A percentile compares a stretch with the other conserved stretches of the same genome.
These are phyloP conservation scores for Pollachius pollachius DNA, from an alignment of 2,113 vertebrate genomes.

Conservation along the genomic window DNA sequence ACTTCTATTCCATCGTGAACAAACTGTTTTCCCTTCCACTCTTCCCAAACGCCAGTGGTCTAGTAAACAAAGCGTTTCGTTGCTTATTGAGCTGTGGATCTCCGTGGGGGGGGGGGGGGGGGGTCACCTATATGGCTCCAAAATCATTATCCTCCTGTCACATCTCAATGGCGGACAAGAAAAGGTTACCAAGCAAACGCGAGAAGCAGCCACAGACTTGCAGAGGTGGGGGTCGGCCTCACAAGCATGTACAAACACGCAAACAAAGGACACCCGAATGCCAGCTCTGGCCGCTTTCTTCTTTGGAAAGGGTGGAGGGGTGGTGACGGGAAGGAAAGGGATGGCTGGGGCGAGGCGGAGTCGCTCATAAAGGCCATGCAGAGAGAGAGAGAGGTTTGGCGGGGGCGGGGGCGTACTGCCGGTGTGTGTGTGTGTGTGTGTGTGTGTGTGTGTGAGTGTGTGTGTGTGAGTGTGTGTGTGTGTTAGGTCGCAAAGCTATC, in stretches of 20 bases:
- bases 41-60: no score
- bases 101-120: no score
- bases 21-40: no score
- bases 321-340: background rate
- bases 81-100: no score
- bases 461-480: no score
- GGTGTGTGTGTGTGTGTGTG: background rate
- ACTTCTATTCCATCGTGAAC: no score
- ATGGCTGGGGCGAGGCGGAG: constrained; percentile 16
- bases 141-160: constrained; percentile 16
- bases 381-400: constrained; percentile 13
- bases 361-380: constrained; percentile 30
- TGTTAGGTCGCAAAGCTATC: background rate
- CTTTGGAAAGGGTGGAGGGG: background rate
- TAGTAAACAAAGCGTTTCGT: no score
- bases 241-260: constrained; percentile 48
- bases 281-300: constrained; percentile 23
- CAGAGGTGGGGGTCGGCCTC: constrained; percentile 15
- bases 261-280: constrained; percentile 31
- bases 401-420: constrained; percentile 13
- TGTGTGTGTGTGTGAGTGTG: no score
- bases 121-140: no score
- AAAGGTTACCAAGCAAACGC: constrained; percentile 51
- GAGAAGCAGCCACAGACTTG: constrained; percentile 29
- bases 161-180: constrained; percentile 38